phyloP scores from a whole-genome alignment of 2,113 vertebrate genomes.

The Pontoporia blainvillei region DNA sequence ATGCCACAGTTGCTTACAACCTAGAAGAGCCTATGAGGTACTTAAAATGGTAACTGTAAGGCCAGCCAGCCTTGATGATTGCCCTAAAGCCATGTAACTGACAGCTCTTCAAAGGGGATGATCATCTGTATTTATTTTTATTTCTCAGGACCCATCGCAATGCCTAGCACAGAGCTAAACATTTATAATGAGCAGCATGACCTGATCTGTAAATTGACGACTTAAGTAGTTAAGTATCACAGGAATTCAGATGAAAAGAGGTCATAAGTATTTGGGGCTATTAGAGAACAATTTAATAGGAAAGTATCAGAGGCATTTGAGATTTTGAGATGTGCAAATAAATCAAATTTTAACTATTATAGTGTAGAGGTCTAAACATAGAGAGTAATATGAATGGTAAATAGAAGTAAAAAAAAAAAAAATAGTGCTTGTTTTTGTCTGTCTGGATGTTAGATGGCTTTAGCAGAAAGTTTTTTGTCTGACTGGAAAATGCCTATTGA shows the following conservation, averaged over 20 bases:
- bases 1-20: not conserved
- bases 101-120: not conserved
- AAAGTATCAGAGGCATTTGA: not conserved
- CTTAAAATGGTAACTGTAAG: not conserved
- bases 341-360: not conserved
- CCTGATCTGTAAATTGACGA: not conserved
- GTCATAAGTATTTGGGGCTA: not conserved
- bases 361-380: not conserved
- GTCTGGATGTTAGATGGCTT: not conserved
- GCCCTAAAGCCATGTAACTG: accelerated
- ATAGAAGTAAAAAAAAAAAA: not conserved
- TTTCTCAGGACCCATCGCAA: not conserved
- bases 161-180: not conserved
- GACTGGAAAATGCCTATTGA: not conserved
- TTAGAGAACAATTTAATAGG: not conserved
- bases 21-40: not conserved
- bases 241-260: not conserved
- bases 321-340: not conserved
- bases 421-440: not conserved
- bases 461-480: not conserved
- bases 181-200: not conserved
- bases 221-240: not conserved
- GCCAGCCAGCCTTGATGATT: not conserved
- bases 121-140: not conserved
- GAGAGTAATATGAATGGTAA: not conserved